These are phyloP conservation scores for Leptopilina clavipes DNA, from an alignment of 1,140 invertebrate species.

Conservation along the genomic window DNA sequence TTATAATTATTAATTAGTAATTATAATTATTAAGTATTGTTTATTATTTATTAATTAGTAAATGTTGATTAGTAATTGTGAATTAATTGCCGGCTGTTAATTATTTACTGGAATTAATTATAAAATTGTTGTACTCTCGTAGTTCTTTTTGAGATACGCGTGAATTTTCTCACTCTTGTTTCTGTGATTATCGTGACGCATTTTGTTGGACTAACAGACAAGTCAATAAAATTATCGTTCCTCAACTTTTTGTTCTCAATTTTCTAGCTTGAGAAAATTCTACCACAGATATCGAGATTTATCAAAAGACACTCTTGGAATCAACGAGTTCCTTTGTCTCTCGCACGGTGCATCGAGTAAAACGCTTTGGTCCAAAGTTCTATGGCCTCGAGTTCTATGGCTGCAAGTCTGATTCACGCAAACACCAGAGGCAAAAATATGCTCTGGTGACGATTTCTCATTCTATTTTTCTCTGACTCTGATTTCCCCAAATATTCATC, in stretches of 20 bases:
- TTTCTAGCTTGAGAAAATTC: not conserved
- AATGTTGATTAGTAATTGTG: no score
- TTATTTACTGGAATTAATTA: no score
- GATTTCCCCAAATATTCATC: not conserved
- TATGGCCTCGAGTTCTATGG: constrained; percentile 20
- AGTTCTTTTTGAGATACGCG: no score
- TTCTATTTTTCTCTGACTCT: not conserved
- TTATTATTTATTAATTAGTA: not conserved
- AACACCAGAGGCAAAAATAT: not conserved
- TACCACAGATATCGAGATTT: not conserved
- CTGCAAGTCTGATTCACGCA: constrained; percentile 18
- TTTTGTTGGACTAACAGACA: not conserved
- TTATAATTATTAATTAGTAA: no score
- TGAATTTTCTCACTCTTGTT: not conserved
- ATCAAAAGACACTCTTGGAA: constrained; percentile 3
- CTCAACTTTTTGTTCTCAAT: not conserved
- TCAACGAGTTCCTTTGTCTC: constrained; percentile 17
- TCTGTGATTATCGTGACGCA: not conserved
- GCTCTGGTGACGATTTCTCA: not conserved
- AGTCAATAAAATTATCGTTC: not conserved
- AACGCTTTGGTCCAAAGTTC: constrained; percentile 33
- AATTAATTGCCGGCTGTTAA: no score
- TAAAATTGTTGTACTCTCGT: no score
- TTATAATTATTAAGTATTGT: no score
- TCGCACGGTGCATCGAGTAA: not conserved